phyloP scores from a whole-genome alignment of 2,888 invertebrate genomes.

The Thymelicus acteon region DNA sequence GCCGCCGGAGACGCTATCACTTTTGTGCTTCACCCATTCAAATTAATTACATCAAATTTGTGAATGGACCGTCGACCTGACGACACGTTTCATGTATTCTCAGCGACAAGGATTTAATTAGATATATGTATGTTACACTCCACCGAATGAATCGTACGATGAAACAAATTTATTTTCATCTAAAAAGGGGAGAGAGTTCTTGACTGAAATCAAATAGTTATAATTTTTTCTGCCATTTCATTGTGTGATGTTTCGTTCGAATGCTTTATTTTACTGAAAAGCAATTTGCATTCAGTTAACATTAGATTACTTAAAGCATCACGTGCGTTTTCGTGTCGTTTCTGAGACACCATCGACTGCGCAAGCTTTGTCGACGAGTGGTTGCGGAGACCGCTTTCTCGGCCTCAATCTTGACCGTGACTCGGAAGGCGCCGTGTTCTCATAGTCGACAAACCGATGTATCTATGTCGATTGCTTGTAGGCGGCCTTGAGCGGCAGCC shows the following conservation, averaged over 20 bases:
- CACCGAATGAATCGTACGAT: slow-evolving; percentile 47
- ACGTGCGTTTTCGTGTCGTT: slow-evolving; percentile 46
- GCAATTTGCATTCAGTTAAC: slow-evolving; percentile 54
- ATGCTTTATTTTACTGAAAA: slow-evolving; percentile 51
- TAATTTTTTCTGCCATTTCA: slow-evolving; percentile 23
- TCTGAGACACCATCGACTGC: slow-evolving; percentile 46
- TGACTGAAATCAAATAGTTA: slow-evolving; percentile 54
- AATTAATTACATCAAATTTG: slow-evolving; percentile 71
- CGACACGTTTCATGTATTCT: slow-evolving; percentile 59
- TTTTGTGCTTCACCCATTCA: slow-evolving; percentile 72
- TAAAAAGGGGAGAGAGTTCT: slow-evolving; percentile 60
- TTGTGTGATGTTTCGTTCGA: slow-evolving; percentile 39
- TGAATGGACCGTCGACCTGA: slow-evolving; percentile 66
- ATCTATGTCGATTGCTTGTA: slow-evolving; percentile 83
- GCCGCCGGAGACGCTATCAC: slow-evolving; percentile 61
- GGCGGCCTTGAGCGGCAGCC: slow-evolving; percentile 81
- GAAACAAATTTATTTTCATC: slow-evolving; percentile 50
- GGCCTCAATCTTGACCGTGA: slow-evolving; percentile 75
- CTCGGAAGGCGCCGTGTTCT: slow-evolving; percentile 75
- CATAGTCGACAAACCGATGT: slow-evolving; percentile 79
- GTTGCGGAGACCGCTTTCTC: slow-evolving; percentile 71
- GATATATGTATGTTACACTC: slow-evolving; percentile 49
- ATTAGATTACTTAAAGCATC: slow-evolving; percentile 54
- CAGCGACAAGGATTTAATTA: slow-evolving; percentile 70
- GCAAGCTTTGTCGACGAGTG: slow-evolving; percentile 46